These are phyloP conservation scores for Sebastes schlegelii DNA, from an alignment of 2,113 vertebrate genomes.

Conservation along the genomic window DNA sequence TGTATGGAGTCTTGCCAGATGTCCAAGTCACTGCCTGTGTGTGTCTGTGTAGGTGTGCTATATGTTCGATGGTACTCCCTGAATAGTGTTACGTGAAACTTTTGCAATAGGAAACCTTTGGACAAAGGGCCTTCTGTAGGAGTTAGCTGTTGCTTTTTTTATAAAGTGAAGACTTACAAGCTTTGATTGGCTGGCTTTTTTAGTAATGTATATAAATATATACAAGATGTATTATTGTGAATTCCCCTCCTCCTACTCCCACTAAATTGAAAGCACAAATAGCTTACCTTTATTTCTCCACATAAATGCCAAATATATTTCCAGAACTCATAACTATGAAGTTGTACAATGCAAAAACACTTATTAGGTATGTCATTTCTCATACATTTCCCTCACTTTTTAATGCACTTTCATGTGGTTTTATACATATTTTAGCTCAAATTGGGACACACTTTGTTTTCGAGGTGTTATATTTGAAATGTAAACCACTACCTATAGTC, in stretches of 20 bases:
- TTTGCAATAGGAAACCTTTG: conserved; percentile 77
- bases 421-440: conserved; percentile 60
- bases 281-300: conserved; percentile 65
- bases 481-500: conserved; percentile 75
- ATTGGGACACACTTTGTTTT: conserved; percentile 61
- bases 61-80: conserved; percentile 76
- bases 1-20: conserved; percentile 57
- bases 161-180: conserved; percentile 72
- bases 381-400: conserved; percentile 66
- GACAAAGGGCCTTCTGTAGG: conserved; percentile 73
- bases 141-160: conserved; percentile 75
- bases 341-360: conserved; percentile 73
- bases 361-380: conserved; percentile 55
- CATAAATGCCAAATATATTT: conserved; percentile 79
- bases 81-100: conserved; percentile 72
- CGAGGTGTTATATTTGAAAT: conserved; percentile 60
- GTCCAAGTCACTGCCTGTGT: conserved; percentile 73
- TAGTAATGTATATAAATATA: conserved; percentile 75
- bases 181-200: conserved; percentile 75
- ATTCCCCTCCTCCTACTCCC: conserved; percentile 35
- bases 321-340: conserved; percentile 65
- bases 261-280: conserved; percentile 81
- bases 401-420: conserved; percentile 81
- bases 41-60: conserved; percentile 72
- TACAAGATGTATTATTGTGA: conserved; percentile 76